Evolutionary conservation across 2,113 vertebrate genomes (phyloP), one percentile per base, ranked within the genome.

Genomic region (Hippolais icterina): DNA sequence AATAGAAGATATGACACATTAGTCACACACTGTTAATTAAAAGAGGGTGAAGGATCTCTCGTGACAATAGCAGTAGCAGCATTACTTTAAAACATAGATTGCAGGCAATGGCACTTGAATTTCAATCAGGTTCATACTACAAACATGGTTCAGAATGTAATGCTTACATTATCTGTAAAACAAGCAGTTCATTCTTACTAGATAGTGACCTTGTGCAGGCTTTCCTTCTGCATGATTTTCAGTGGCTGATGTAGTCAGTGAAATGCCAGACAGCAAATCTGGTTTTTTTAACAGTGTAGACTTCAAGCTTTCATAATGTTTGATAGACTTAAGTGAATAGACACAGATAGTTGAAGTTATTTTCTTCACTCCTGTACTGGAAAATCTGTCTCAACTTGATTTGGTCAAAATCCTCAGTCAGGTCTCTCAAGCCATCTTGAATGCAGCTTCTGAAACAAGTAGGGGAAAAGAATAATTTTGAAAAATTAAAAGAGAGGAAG

Each of bases 11-110:
- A 25, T 76, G 33, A 57, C 47, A 69, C 35, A 41, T 60, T 71
- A 86, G 39, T 6, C 12, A 64, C 44, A 44, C 13, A 50, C 10
- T 76, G 17, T 64, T 82, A 75, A 86, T 49, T 3, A 5, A 57
- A 92, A 74, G 69, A 70, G 83, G 57, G 12, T 91, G 64, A 92
- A 89, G 46, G 64, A 82, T 91, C 46, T 92, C 44, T 92, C 89
- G 31, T 83, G 70, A 74, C 63, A 75, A 61, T 37, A 63, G 68
- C 78, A 78, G 57, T 69, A 87, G 52, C 70, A 47, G 22, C 37
- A 47, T 85, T 94, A 44, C 59, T 90, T 94, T 71, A 64, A 89
- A 93, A 65, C 56, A 81, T 28, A 31, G 12, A 64, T 83, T 85
- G 19, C 50, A 68, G 64, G 72, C 68, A 94, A 21, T 50, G 29